phyloP scores from a whole-genome alignment of 2,888 invertebrate species.

The Seira ritae region DNA sequence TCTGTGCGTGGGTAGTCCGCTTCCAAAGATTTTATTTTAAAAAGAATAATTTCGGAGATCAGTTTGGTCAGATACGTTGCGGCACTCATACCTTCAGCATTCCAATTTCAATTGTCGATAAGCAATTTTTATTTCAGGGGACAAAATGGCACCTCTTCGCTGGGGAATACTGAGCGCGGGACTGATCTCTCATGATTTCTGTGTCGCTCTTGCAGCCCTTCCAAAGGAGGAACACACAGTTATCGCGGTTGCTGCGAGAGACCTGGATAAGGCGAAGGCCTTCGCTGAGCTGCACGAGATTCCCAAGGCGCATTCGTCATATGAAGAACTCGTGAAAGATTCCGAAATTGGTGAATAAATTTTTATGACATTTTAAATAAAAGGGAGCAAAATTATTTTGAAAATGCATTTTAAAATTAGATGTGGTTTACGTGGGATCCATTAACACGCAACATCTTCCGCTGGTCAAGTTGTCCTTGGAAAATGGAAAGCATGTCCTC shows the following conservation, averaged over 20 bases:
- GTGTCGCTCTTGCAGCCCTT: conserved; percentile 82
- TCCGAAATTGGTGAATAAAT: conserved; percentile 82
- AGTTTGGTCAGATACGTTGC: too few relatives aligned
- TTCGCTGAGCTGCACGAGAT: conserved; percentile 87
- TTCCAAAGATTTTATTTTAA: too few relatives aligned
- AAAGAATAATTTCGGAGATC: too few relatives aligned
- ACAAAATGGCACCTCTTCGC: conserved; percentile 77
- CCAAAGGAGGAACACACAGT: conserved; percentile 83
- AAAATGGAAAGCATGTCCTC: conserved; percentile 89
- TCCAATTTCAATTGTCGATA: too few relatives aligned
- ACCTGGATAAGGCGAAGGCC: conserved; percentile 83
- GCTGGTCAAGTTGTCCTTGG: conserved; percentile 84
- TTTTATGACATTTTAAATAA: neutral
- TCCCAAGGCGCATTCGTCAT: conserved; percentile 84
- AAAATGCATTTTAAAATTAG: conserved; percentile 77
- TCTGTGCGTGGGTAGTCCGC: too few relatives aligned
- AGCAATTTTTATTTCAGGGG: too few relatives aligned
- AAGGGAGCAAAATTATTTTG: neutral
- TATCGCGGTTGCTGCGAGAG: conserved; percentile 87
- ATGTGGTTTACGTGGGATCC: conserved; percentile 89
- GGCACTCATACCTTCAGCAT: too few relatives aligned
- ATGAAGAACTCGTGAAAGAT: conserved; percentile 85
- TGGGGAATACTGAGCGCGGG: conserved; percentile 94
- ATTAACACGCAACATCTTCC: conserved; percentile 86
- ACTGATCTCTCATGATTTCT: conserved; percentile 91